phyloP scores from a whole-genome alignment of 2,113 vertebrate genomes.

The Sceloporus tristichus region DNA sequence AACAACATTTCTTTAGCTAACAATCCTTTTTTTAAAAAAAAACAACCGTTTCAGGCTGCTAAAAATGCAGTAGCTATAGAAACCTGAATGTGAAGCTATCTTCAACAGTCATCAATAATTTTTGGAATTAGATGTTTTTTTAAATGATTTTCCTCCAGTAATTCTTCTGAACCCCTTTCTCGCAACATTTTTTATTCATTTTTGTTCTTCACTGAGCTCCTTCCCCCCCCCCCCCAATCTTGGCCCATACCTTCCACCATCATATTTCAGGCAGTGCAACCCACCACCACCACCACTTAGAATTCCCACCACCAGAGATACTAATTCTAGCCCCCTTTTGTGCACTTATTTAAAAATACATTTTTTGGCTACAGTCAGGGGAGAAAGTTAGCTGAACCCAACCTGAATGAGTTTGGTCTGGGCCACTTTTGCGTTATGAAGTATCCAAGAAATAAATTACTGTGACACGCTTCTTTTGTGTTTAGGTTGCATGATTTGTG shows the following conservation, averaged over 20 bases:
- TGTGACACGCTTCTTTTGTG: background rate
- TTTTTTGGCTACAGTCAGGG: background rate
- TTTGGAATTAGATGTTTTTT: background rate
- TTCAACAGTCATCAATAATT: background rate
- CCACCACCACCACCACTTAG: background rate
- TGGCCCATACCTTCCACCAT: background rate
- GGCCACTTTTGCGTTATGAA: background rate
- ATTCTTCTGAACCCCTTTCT: background rate
- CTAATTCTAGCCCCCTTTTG: background rate
- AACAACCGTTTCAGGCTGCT: background rate
- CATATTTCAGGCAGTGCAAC: background rate
- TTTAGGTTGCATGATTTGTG: background rate
- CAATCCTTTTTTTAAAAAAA: constrained; percentile 1
- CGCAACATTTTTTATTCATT: background rate
- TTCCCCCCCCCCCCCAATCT: too few relatives aligned
- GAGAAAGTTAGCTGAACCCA: background rate
- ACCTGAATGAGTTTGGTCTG: background rate
- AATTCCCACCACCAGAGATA: too few relatives aligned
- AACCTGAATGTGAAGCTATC: background rate
- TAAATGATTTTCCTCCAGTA: background rate
- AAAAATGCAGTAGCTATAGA: background rate
- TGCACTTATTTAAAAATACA: background rate
- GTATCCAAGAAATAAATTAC: background rate
- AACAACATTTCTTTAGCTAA: background rate
- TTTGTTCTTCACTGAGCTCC: background rate